Evolutionary conservation across 2,113 vertebrate species (phyloP).

Genomic region (Todiramphus chloris): DNA sequence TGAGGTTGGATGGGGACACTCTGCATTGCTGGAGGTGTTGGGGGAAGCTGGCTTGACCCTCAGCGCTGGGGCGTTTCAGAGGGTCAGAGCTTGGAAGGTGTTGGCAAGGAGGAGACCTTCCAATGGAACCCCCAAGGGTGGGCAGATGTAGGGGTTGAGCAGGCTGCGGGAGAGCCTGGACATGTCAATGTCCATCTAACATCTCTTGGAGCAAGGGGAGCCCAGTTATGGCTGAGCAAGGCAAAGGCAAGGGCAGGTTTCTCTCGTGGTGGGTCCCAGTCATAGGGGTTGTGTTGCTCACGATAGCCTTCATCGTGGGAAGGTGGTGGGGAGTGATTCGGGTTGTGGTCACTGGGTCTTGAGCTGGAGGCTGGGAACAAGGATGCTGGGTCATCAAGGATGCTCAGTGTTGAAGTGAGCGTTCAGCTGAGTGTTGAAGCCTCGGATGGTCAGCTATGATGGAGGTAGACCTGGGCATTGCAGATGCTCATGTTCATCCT

Average conservation of each 20-base stretch:
- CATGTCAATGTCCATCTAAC: too few species aligned
- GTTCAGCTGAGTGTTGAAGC: not conserved
- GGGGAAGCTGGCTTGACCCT: not conserved
- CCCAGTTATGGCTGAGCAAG: not conserved
- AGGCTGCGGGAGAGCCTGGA: not conserved
- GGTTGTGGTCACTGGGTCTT: too few species aligned
- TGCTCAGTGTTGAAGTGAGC: not conserved
- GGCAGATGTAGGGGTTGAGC: not conserved
- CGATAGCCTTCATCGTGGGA: not conserved
- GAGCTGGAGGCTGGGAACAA: not conserved
- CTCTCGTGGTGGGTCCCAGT: not conserved
- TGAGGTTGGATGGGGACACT: not conserved
- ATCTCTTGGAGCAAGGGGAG: not conserved
- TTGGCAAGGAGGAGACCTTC: not conserved
- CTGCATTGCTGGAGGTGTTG: not conserved
- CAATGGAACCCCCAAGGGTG: rapidly evolving
- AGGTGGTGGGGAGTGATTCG: not conserved
- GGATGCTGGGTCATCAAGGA: not conserved
- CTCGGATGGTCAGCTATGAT: too few species aligned
- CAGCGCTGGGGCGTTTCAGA: not conserved
- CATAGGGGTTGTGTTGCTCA: not conserved
- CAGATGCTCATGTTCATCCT: not conserved
- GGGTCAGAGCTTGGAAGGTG: not conserved
- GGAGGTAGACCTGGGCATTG: not conserved
- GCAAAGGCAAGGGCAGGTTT: not conserved